Evolutionary conservation across 2,113 vertebrate genomes (phyloP), one percentile per base, ranked within the genome.

Genomic region (Antigone vipio): DNA sequence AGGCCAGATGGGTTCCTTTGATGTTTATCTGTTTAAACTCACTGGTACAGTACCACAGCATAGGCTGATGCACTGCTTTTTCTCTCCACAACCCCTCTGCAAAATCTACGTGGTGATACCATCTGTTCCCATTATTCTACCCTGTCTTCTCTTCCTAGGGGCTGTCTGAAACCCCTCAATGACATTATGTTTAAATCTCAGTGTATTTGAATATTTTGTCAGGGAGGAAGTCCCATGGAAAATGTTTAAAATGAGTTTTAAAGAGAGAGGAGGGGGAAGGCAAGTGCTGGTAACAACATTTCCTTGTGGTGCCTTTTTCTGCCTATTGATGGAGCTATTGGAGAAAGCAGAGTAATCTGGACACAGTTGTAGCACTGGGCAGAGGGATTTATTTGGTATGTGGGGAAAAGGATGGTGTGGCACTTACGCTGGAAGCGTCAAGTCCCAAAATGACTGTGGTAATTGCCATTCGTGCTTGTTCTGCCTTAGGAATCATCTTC

Each of bases 11-110:
- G 45, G 77, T 91, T 87, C 63, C 84, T 95, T 93, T 95, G 95
- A 93, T 95, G 95, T 97, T 97, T 92, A 73, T 94, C 88, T 94
- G 73, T 85, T 95, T 79, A 79, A 95, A 91, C n/a, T 88, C 77
- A 29, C 79, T 94, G 0, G 0, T 55, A 12, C 58, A 52, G 53
- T 38, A 24, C 73, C 66, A n/a, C 50, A 79, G 80, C 49, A 84
- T 3, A 44, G 81, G 66, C 88, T 88, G 53, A 30, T 66, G 76
- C 0, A 0, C 81, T 95, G 92, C 47, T 91, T 92, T 92, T 82
- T 66, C 86, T 85, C 80, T 73, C n/a, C 55, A 27, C 53, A 85
- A 32, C 49, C 64, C 52, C 68, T 82, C 91, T 84, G 68, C 72
- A 94, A 76, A 87, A 73, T 40, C 86, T 66, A 27, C 1, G 1